Evolutionary conservation across 2,797 vertebrate genomes (phyloP).

Genomic region (Gila robusta): DNA sequence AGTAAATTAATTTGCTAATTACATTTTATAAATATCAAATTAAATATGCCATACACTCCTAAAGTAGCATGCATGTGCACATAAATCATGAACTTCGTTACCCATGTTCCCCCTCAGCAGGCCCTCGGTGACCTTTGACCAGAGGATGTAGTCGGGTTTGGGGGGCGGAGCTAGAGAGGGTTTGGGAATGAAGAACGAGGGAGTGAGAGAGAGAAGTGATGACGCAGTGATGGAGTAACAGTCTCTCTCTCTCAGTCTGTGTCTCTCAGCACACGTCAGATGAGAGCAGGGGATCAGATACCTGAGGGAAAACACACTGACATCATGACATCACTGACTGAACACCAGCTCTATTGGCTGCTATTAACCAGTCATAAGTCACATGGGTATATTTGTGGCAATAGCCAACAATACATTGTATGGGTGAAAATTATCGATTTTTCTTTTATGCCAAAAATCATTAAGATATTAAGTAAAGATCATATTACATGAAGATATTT

Average conservation of each 20-base stretch:
- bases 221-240: constrained; percentile 87
- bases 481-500: too few relatives aligned
- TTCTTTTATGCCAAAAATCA: too few relatives aligned
- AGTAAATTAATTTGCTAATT: neutral
- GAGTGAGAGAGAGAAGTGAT: constrained; percentile 87
- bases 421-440: too few relatives aligned
- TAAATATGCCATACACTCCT: neutral
- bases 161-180: constrained; percentile 72
- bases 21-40: neutral
- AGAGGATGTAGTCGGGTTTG: constrained; percentile 82
- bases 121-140: constrained; percentile 81
- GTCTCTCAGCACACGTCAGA: constrained; percentile 83
- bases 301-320: constrained; percentile 72
- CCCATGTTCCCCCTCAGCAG: constrained; percentile 59
- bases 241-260: constrained; percentile 83
- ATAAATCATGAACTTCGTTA: constrained; percentile 27
- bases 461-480: too few relatives aligned
- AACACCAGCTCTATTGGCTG: neutral
- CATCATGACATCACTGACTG: neutral
- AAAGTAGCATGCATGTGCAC: neutral
- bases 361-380: too few relatives aligned
- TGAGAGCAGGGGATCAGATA: constrained; percentile 92
- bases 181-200: constrained; percentile 84
- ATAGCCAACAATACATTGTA: too few relatives aligned
- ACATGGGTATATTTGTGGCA: too few relatives aligned